Evolutionary conservation across 1,140 invertebrate genomes (phyloP).

Genomic region (Drepana arcuata): DNA sequence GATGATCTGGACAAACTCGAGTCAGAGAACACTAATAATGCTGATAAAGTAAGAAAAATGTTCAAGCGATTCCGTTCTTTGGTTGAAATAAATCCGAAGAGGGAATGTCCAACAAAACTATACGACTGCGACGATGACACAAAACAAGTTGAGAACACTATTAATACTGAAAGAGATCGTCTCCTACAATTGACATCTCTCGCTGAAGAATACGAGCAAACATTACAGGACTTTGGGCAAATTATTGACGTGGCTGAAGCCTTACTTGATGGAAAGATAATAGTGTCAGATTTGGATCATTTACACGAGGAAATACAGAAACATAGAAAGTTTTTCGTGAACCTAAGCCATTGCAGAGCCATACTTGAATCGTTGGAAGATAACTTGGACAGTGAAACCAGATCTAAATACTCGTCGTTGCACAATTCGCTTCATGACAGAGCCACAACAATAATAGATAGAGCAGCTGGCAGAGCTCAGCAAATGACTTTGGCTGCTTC

Average conservation of each 20-base stretch:
- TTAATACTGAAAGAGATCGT: conserved; percentile 80
- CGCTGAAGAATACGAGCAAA: conserved; percentile 89
- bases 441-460: conserved; percentile 82
- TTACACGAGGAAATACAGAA: conserved; percentile 91
- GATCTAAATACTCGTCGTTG: conserved; percentile 79
- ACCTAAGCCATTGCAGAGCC: conserved; percentile 86
- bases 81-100: conserved; percentile 40
- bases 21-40: conserved; percentile 65
- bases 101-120: conserved; percentile 76
- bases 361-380: conserved; percentile 88
- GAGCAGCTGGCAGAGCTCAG: conserved; percentile 83
- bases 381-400: conserved; percentile 85
- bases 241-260: conserved; percentile 87
- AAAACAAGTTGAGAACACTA: conserved; percentile 77
- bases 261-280: conserved; percentile 81
- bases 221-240: conserved; percentile 86
- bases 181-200: conserved; percentile 80
- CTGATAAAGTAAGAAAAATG: conserved; percentile 35
- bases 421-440: conserved; percentile 83
- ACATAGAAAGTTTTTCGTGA: conserved; percentile 90
- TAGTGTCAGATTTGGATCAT: conserved; percentile 81
- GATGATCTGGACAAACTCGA: conserved; percentile 79
- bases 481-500: conserved; percentile 87
- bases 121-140: conserved; percentile 77
- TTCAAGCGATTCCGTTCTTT: conserved; percentile 39